These are phyloP conservation scores for Nephila pilipes DNA, from an alignment of 1,140 invertebrate genomes.

Conservation along the genomic window DNA sequence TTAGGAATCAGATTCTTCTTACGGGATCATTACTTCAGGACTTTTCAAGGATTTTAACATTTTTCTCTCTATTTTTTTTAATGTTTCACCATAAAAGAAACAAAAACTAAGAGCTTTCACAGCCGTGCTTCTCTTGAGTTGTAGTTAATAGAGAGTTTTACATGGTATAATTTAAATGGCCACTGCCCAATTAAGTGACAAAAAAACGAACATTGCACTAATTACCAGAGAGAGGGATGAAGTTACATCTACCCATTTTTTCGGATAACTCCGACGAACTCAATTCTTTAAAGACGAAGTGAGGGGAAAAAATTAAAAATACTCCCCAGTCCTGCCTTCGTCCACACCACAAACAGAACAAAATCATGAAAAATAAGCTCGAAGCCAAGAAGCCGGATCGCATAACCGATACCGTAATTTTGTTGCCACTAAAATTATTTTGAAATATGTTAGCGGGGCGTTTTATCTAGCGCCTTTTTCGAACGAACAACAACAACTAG, in stretches of 20 bases:
- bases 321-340: neutral
- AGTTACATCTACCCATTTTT: neutral
- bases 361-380: conserved; percentile 25
- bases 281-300: neutral
- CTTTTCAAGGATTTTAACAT: no score
- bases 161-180: neutral
- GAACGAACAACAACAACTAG: neutral
- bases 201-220: neutral
- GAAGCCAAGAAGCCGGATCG: conserved; percentile 15
- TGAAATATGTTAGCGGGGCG: conserved; percentile 35
- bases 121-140: no score
- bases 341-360: conserved; percentile 19
- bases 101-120: no score
- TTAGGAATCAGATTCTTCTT: no score
- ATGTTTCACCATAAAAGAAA: no score
- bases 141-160: neutral
- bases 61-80: no score
- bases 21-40: no score
- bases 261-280: neutral
- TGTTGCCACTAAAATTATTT: conserved; percentile 52
- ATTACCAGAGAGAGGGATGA: conserved; percentile 6
- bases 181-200: neutral
- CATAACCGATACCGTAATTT: conserved; percentile 49
- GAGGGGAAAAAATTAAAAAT: conserved; percentile 7
- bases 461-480: conserved; percentile 42